Evolutionary conservation across 1,140 invertebrate genomes (phyloP).

Genomic region (Pseudomyrmex concolor): DNA sequence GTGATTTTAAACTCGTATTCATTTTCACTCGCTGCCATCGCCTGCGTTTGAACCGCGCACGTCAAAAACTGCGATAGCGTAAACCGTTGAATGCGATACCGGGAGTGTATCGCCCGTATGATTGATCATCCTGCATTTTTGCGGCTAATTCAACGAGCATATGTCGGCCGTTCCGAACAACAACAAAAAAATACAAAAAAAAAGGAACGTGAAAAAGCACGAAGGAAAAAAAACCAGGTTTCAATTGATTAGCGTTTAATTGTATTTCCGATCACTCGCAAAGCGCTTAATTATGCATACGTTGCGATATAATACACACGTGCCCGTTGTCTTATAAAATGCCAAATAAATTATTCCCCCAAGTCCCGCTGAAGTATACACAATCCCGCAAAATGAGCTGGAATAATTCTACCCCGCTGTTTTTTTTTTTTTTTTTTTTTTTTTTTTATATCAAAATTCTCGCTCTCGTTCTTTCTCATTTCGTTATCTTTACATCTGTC

Average conservation of each 20-base stretch:
- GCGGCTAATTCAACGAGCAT: slow-evolving; percentile 32
- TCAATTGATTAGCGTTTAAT: not conserved
- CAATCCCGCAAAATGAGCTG: not conserved
- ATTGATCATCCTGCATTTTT: slow-evolving; percentile 56
- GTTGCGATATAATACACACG: too few species aligned
- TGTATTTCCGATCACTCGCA: not conserved
- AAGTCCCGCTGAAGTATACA: slow-evolving; percentile 2
- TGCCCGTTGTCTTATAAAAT: slow-evolving; percentile 4
- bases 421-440: too few species aligned
- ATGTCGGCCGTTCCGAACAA: slow-evolving; percentile 35
- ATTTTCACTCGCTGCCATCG: slow-evolving; percentile 14
- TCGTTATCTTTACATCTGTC: slow-evolving; percentile 49
- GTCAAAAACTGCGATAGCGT: slow-evolving; percentile 35
- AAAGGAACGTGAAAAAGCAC: not conserved
- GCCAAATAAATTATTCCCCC: slow-evolving; percentile 11
- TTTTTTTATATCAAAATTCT: slow-evolving; percentile 46
- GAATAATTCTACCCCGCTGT: slow-evolving; percentile 11
- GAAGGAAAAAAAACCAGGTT: too few species aligned
- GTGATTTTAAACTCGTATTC: slow-evolving; percentile 40
- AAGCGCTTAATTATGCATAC: not conserved
- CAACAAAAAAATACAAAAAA: slow-evolving; percentile 6
- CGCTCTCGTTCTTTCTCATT: not conserved
- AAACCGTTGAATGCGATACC: not conserved
- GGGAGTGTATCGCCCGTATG: slow-evolving; percentile 29
- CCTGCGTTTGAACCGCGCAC: slow-evolving; percentile 12